Conservation (phyloP, 2,888 invertebrate genomes). For the Gandaritis pyraliata region DNA sequence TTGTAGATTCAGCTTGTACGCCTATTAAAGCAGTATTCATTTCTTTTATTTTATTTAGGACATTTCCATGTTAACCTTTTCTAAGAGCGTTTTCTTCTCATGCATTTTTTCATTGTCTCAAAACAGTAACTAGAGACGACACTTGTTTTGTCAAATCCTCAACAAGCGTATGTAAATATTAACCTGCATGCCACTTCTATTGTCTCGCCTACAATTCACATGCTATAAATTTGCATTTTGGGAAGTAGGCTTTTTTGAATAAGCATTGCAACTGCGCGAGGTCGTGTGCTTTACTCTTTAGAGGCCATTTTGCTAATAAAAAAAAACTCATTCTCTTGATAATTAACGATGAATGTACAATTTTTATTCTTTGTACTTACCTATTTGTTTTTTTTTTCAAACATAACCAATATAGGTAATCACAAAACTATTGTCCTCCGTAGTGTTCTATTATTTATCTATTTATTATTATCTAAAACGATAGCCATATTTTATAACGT, state of each 20-base stretch:
- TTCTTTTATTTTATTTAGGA: conserved; percentile 26
- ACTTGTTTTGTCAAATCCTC: conserved; percentile 57
- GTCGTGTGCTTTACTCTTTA: conserved; percentile 19
- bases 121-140: conserved; percentile 45
- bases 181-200: conserved; percentile 65
- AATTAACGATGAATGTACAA: too few species aligned
- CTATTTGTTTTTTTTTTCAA: too few species aligned
- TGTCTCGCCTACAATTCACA: conserved; percentile 73
- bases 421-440: too few species aligned
- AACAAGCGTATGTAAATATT: conserved; percentile 61
- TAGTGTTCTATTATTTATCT: too few species aligned
- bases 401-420: too few species aligned
- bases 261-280: conserved; percentile 35
- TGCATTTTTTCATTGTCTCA: conserved; percentile 49
- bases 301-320: neutral
- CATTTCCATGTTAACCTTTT: conserved; percentile 29
- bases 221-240: conserved; percentile 74
- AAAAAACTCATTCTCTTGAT: too few species aligned
- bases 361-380: too few species aligned
- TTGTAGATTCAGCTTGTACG: conserved; percentile 27
- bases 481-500: too few species aligned
- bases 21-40: conserved; percentile 28
- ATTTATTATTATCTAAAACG: too few species aligned
- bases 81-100: conserved; percentile 51
- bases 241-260: conserved; percentile 76